Percentiles rank a stretch among this genome's conserved stretches.
phyloP scores from a whole-genome alignment of 2,888 invertebrate genomes.

The Aphrophora alni region DNA sequence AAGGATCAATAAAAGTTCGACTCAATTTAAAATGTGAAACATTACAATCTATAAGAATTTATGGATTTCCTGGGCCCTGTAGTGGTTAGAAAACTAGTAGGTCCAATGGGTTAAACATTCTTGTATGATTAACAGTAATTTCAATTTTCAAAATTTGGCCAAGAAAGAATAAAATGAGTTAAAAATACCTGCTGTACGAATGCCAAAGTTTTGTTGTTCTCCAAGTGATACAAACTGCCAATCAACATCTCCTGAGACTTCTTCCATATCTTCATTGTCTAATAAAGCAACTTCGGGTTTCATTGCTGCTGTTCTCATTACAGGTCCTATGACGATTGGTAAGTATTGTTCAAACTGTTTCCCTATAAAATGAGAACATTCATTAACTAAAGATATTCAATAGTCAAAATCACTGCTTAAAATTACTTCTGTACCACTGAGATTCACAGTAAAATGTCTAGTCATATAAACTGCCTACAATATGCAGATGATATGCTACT shows the following conservation, averaged over 20 bases:
- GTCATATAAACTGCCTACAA: no score
- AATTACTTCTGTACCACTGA: background rate
- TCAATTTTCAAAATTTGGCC: no score
- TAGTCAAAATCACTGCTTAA: background rate
- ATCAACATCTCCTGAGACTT: constrained; percentile 78
- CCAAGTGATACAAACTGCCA: constrained; percentile 95
- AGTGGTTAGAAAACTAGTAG: no score
- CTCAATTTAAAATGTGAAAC: no score
- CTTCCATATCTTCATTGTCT: constrained; percentile 85
- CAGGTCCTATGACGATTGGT: constrained; percentile 94
- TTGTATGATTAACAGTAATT: no score
- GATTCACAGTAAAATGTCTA: no score
- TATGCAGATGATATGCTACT: no score
- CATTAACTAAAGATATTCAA: constrained; percentile 1
- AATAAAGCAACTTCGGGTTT: constrained; percentile 92
- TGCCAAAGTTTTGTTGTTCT: constrained; percentile 94
- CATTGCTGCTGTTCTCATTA: constrained; percentile 88
- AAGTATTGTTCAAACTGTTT: constrained; percentile 89
- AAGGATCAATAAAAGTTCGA: no score
- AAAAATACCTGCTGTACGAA: constrained; percentile 87
- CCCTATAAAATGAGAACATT: constrained; percentile 59
- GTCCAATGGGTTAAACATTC: no score
- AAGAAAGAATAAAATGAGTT: no score
- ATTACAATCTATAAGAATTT: no score
- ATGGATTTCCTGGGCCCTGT: no score